Base-by-base conservation (phyloP, 2,113 vertebrate species). In the Papio anubis region DNA sequence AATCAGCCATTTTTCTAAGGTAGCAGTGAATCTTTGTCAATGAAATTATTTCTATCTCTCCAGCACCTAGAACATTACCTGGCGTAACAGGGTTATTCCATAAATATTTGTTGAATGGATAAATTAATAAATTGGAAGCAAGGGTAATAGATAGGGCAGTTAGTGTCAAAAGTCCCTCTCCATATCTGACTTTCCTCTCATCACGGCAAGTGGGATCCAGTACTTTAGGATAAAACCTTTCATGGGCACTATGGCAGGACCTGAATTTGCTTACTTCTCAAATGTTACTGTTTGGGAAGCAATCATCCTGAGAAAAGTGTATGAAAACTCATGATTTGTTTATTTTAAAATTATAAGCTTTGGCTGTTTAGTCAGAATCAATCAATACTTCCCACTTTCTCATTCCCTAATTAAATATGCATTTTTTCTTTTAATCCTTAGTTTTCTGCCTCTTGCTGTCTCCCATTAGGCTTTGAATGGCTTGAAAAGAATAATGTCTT, bases 371-470 rank as follows among this genome's bases (percentile, higher is more conserved):
- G 79, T 70, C 59, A 84, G 48, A 97, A 90, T 76, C 75, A 94
- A 92, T 75, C 75, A 93, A 20, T 83, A 43, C 2, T 70, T 38
- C 4, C 59, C 13, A 17, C 13, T 57, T 87, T 52, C 32, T 76
- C 92, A 88, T 81, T 76, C 17, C 70, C 89, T 95, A 75, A 93
- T 97, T 91, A 95, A 88, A 92, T 35, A 85, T 45, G 59, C 52
- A 73, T 45, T 92, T 94, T 94, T 94, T 75, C 70, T 92, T 88
- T 50, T 50, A 14, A 43, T 91, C 59, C 20, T 45, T 10, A 5
- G 12, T 43, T 55, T 57, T 48, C 38, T 43, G 25, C 79, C 23
- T 80, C 38, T 68, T 70, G 64, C 86, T 73, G 40, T 76, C 27
- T 27, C 23, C 96, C 68, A 50, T 20, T 38, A 73, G 35, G 6